These are phyloP conservation scores for Pristionchus exspectatus DNA, from an alignment of 2,888 invertebrate species.

Conservation along the genomic window DNA sequence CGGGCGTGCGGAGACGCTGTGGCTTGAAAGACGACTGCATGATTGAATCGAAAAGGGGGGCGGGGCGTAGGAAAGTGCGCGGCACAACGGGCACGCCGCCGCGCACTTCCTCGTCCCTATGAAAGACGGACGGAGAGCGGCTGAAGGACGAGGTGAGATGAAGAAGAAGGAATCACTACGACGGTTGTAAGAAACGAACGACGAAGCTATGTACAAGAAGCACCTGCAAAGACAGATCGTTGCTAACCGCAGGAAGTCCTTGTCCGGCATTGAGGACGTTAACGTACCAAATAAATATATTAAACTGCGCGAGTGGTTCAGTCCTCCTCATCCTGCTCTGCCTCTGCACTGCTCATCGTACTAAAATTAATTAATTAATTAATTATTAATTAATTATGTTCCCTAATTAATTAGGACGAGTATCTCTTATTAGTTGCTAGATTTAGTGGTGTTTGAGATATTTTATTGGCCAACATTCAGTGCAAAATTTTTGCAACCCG, in stretches of 20 bases:
- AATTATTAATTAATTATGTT: not conserved
- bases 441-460: no score
- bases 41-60: conserved; percentile 22
- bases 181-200: not conserved
- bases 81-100: not conserved
- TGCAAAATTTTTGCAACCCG: no score
- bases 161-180: conserved; percentile 29
- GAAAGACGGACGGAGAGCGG: conserved; percentile 31
- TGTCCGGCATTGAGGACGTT: not conserved
- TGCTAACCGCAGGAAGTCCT: conserved; percentile 29
- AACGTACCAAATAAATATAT: conserved; percentile 42
- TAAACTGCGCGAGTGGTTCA: not conserved
- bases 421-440: no score
- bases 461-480: no score
- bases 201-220: conserved; percentile 42
- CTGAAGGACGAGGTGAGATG: conserved; percentile 10
- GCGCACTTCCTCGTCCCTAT: not conserved
- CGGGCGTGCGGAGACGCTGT: conserved; percentile 38
- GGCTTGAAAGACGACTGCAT: conserved; percentile 13
- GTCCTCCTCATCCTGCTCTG: conserved; percentile 5
- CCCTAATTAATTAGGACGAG: no score
- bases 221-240: conserved; percentile 29
- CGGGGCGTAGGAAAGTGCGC: conserved; percentile 15
- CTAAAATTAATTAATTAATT: conserved; percentile 39
- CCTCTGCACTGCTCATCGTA: conserved; percentile 1